Percentiles rank a stretch among this genome's conserved stretches.
These are phyloP conservation scores for Dastarcus helophoroides DNA, from an alignment of 2,888 invertebrate genomes.

Conservation along the genomic window DNA sequence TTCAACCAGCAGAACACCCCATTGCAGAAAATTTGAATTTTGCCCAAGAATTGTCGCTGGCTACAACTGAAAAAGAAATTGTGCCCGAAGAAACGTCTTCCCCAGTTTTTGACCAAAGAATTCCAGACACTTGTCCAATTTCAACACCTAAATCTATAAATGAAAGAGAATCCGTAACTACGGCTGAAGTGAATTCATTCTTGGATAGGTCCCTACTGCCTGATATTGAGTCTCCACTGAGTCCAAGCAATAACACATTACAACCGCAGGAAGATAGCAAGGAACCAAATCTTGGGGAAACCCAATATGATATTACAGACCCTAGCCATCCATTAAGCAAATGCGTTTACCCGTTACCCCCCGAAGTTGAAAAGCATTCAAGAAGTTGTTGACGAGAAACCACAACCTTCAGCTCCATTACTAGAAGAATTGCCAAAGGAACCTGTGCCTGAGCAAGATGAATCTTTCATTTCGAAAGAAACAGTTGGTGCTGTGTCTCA, in stretches of 20 bases:
- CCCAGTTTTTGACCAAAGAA: not conserved
- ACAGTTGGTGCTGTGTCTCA: not conserved
- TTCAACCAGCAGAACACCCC: not conserved
- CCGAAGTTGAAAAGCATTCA: not conserved
- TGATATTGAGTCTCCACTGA: conserved; percentile 23
- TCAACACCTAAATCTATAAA: conserved; percentile 10
- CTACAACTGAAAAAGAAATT: no score
- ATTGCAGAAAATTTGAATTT: not conserved
- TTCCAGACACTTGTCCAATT: not conserved
- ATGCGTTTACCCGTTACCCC: conserved; percentile 16
- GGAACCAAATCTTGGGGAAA: no score
- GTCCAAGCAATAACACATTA: no score
- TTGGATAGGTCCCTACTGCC: conserved; percentile 22
- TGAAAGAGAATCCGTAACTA: conserved; percentile 18
- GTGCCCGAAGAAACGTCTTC: conserved; percentile 3
- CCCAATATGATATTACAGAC: no score
- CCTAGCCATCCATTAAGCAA: conserved; percentile 12
- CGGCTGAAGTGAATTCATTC: conserved; percentile 23
- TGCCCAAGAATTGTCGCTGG: no score
- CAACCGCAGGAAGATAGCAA: conserved; percentile 15
- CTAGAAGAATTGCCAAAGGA: not conserved
- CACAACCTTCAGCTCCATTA: not conserved
- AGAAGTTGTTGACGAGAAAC: not conserved
- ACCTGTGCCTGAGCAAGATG: not conserved
- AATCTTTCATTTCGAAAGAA: no score